Evolutionary conservation across 2,888 invertebrate genomes (phyloP).

Genomic region (Drosophila mimetica): DNA sequence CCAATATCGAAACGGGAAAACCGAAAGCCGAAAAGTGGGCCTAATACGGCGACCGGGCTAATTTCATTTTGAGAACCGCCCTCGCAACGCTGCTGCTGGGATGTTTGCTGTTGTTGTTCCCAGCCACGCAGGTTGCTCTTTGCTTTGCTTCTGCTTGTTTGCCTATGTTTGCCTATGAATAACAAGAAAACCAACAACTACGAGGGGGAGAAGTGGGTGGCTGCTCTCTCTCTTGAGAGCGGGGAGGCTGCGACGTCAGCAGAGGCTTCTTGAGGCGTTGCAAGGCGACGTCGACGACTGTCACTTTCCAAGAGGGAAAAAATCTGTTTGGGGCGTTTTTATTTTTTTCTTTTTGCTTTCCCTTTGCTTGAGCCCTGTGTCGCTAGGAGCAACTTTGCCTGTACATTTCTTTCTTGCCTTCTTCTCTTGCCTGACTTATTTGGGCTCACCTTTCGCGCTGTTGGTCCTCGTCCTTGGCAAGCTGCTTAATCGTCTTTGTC

Average conservation of each 20-base stretch:
- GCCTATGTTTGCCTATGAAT: constrained; percentile 65
- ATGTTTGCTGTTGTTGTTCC: constrained; percentile 63
- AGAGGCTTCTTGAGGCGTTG: constrained; percentile 45
- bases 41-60: constrained; percentile 26
- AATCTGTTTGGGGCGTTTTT: constrained; percentile 74
- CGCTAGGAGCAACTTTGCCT: constrained; percentile 44
- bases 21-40: constrained; percentile 3
- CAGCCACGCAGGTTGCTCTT: constrained; percentile 76
- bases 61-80: constrained; percentile 51
- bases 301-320: constrained; percentile 72
- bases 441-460: constrained; percentile 67
- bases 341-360: constrained; percentile 1
- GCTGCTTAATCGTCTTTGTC: constrained; percentile 74
- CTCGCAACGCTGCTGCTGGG: constrained; percentile 56
- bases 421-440: constrained; percentile 74
- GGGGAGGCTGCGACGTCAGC: constrained; percentile 9
- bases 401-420: constrained; percentile 39
- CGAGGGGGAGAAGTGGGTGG: not conserved
- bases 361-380: constrained; percentile 7
- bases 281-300: constrained; percentile 67
- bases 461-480: constrained; percentile 48
- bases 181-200: constrained; percentile 51
- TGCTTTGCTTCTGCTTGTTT: constrained; percentile 62
- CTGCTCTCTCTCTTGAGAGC: constrained; percentile 17
- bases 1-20: constrained; percentile 18